Percentiles rank a stretch among this genome's conserved stretches.
Conservation (phyloP, 1,140 invertebrate species). For the Harpegnathos saltator region DNA sequence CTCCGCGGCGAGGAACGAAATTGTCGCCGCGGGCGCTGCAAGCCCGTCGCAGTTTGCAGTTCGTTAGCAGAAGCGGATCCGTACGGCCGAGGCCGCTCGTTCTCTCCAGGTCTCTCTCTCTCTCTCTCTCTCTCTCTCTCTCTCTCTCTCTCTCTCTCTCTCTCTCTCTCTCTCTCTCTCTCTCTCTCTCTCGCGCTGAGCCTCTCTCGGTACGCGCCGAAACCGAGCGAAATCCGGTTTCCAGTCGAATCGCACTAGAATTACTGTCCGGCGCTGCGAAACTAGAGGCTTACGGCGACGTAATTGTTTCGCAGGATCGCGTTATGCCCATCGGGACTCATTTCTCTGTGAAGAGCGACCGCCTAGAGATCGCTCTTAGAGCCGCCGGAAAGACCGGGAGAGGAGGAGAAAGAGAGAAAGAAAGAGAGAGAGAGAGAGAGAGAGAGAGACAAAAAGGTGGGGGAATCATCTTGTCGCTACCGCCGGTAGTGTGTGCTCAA, state of each 20-base stretch:
- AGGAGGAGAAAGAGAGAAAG: neutral
- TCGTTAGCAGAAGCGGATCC: constrained; percentile 5
- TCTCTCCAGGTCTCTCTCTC: neutral
- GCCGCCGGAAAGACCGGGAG: too few relatives aligned
- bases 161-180: too few relatives aligned
- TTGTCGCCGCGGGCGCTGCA: constrained; percentile 40
- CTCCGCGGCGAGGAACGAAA: constrained; percentile 26
- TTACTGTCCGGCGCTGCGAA: constrained; percentile 43
- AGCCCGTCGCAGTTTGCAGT: constrained; percentile 33
- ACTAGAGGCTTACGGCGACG: constrained; percentile 65
- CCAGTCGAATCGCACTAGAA: constrained; percentile 11
- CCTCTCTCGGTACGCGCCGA: neutral
- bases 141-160: too few relatives aligned
- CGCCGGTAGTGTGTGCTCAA: constrained; percentile 76
- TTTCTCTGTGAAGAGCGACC: constrained; percentile 68
- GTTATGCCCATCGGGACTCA: neutral
- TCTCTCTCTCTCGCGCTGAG: too few relatives aligned
- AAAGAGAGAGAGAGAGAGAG: too few relatives aligned
- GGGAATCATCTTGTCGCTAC: constrained; percentile 53
- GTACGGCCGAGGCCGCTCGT: neutral
- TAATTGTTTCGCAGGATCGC: constrained; percentile 71
- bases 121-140: too few relatives aligned
- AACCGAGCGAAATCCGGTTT: constrained; percentile 11
- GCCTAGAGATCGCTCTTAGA: constrained; percentile 79
- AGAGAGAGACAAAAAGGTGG: too few relatives aligned